Evolutionary conservation across 1,140 invertebrate species (phyloP).

Genomic region (Zaprionus kolodkinae): DNA sequence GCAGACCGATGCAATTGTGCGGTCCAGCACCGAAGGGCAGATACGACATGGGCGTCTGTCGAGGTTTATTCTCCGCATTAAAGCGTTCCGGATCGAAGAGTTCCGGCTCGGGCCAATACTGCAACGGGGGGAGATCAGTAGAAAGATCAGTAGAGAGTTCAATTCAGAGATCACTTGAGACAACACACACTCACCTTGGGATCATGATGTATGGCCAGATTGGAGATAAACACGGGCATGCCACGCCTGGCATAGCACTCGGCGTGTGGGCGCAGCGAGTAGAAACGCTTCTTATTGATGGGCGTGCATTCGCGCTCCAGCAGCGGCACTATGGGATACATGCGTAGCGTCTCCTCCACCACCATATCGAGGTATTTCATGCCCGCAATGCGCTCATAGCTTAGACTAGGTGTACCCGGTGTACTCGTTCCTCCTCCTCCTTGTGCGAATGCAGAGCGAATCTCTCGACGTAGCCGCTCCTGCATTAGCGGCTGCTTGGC

Average conservation of each 20-base stretch:
- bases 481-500: constrained; percentile 89
- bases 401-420: constrained; percentile 84
- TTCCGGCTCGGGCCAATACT: constrained; percentile 83
- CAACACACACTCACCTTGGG: constrained; percentile 54
- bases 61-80: constrained; percentile 60
- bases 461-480: constrained; percentile 87
- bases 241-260: constrained; percentile 73
- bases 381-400: constrained; percentile 85
- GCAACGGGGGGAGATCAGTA: background rate
- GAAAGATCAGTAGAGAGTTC: background rate
- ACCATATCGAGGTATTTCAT: constrained; percentile 88
- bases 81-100: constrained; percentile 83
- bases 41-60: constrained; percentile 81
- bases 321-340: constrained; percentile 75
- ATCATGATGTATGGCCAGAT: constrained; percentile 78
- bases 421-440: background rate
- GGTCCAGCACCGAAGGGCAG: constrained; percentile 88
- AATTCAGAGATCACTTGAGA: background rate
- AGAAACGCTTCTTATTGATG: constrained; percentile 77
- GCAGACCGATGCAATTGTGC: constrained; percentile 87
- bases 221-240: constrained; percentile 79
- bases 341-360: constrained; percentile 84
- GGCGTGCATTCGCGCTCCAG: constrained; percentile 79
- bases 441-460: constrained; percentile 85
- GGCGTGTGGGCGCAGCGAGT: constrained; percentile 72